Evolutionary conservation across 2,113 vertebrate genomes (phyloP).

Genomic region (Morone chrysops): DNA sequence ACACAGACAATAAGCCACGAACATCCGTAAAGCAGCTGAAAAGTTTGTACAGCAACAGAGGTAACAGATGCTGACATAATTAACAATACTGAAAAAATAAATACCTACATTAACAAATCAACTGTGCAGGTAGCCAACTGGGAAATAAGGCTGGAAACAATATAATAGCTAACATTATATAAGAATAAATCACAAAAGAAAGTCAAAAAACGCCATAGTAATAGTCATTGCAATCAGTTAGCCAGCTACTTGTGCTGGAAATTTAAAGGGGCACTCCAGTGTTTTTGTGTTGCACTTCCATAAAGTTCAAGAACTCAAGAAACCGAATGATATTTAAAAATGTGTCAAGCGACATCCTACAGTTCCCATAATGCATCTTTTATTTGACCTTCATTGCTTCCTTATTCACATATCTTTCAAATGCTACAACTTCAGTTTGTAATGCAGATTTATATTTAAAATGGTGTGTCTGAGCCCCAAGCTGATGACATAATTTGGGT

Average conservation of each 20-base stretch:
- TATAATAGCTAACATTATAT: neutral
- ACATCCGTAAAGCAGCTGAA: neutral
- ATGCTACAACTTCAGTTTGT: too few species aligned
- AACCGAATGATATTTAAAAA: neutral
- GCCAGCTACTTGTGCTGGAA: neutral
- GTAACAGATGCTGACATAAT: neutral
- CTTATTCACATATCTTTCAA: neutral
- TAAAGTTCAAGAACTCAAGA: neutral
- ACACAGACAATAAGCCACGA: neutral
- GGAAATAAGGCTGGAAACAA: neutral
- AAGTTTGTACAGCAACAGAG: neutral
- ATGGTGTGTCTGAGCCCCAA: neutral
- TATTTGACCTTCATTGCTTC: neutral
- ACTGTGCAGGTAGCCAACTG: neutral
- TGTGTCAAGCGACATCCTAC: too few species aligned
- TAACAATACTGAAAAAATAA: neutral
- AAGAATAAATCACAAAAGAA: neutral
- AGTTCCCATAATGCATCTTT: too few species aligned
- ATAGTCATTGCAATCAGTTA: neutral
- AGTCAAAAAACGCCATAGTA: neutral
- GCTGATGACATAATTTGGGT: neutral
- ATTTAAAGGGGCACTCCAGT: neutral
- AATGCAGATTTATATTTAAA: neutral
- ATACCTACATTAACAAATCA: neutral
- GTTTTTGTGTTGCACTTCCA: neutral